Evolutionary conservation across 1,140 invertebrate species (phyloP).

Genomic region (Bombus pascuorum): DNA sequence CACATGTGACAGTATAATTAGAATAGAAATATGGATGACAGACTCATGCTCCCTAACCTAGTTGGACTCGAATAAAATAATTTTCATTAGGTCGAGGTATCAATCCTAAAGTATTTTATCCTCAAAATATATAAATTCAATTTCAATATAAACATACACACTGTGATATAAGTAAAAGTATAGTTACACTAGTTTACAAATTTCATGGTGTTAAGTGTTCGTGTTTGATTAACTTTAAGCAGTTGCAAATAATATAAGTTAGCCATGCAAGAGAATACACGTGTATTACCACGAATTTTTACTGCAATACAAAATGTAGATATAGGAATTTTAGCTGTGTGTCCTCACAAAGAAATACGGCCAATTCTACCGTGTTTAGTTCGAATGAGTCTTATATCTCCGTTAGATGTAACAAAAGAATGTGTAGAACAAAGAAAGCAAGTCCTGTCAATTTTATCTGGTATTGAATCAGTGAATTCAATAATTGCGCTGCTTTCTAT

Average conservation of each 20-base stretch:
- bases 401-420: constrained; percentile 91
- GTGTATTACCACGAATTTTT: constrained; percentile 87
- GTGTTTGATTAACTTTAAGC: background rate
- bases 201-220: background rate
- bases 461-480: constrained; percentile 96
- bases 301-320: constrained; percentile 91
- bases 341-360: constrained; percentile 89
- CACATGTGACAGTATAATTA: background rate
- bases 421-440: constrained; percentile 93
- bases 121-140: background rate
- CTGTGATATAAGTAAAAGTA: background rate
- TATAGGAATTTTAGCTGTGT: constrained; percentile 87
- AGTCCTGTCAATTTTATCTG: constrained; percentile 93
- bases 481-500: constrained; percentile 96
- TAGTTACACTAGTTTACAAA: background rate
- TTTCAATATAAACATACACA: background rate
- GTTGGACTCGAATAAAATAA: background rate
- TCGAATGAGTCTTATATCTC: constrained; percentile 95
- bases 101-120: background rate
- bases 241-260: background rate
- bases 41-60: background rate
- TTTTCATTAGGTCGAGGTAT: background rate
- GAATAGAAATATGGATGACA: background rate
- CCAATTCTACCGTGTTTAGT: constrained; percentile 96
- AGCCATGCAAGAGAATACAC: constrained; percentile 72